phyloP scores from a whole-genome alignment of 2,113 vertebrate genomes.

The Herpailurus yagouaroundi region DNA sequence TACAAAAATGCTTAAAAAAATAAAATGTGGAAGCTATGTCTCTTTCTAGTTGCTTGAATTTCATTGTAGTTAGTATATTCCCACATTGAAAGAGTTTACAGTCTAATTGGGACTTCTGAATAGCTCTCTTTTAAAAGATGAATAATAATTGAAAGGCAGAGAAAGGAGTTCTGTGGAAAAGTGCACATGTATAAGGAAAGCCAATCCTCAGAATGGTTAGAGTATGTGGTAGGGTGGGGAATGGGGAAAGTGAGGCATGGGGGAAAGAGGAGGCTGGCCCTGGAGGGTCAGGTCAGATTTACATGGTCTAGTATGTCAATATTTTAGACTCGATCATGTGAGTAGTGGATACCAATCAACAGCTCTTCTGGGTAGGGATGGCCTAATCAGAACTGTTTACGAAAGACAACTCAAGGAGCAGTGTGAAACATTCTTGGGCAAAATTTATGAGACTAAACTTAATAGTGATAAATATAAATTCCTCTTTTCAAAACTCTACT shows the following conservation, averaged over 20 bases:
- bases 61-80: neutral
- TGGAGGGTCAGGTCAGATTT: neutral
- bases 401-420: neutral
- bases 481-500: conserved; percentile 10
- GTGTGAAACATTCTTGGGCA: neutral
- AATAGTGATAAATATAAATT: conserved; percentile 27
- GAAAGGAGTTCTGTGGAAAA: neutral
- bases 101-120: neutral
- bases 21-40: neutral
- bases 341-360: neutral
- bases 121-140: neutral
- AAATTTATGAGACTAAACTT: conserved; percentile 8
- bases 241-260: neutral
- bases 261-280: neutral
- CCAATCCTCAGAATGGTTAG: neutral
- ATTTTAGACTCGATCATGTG: neutral
- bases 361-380: neutral
- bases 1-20: neutral
- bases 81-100: neutral
- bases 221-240: neutral
- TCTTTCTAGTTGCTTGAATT: neutral
- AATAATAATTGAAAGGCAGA: neutral
- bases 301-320: neutral
- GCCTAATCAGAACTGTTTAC: conserved; percentile 7
- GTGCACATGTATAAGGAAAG: neutral